Conservation (phyloP, 2,888 invertebrate genomes). For the Hoplodrina blanda region DNA sequence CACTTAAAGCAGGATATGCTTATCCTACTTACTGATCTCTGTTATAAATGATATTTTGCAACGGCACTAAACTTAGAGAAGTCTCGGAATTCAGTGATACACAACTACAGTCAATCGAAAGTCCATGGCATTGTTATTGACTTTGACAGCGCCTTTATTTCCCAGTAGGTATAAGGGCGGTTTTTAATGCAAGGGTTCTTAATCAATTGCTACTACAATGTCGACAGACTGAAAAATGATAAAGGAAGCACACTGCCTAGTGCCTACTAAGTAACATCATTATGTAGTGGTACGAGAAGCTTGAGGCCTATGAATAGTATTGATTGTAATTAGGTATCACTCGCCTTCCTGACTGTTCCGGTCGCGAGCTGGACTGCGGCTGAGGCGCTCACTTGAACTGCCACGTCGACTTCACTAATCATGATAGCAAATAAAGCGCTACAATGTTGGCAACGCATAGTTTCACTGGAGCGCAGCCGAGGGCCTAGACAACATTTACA, state of each 20-base stretch:
- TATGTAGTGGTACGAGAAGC: constrained; percentile 2
- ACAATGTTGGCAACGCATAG: neutral
- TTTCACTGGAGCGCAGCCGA: too few species aligned
- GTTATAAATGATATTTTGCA: constrained; percentile 49
- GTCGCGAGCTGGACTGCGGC: neutral
- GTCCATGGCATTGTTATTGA: neutral
- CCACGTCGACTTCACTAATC: neutral
- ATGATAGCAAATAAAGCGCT: too few species aligned
- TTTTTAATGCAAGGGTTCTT: neutral
- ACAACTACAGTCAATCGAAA: neutral
- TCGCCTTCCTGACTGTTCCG: constrained; percentile 3
- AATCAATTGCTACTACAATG: neutral
- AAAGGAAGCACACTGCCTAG: neutral
- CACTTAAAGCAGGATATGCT: constrained; percentile 21
- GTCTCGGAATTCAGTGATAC: constrained; percentile 23
- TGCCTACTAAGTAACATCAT: neutral
- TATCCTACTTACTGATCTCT: constrained; percentile 24
- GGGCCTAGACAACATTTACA: too few species aligned
- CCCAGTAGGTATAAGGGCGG: too few species aligned
- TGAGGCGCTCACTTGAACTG: constrained; percentile 5
- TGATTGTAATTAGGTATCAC: constrained; percentile 23
- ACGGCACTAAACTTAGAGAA: constrained; percentile 55
- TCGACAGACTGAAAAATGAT: neutral
- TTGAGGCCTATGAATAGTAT: neutral
- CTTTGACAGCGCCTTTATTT: neutral